Conservation (phyloP, 2,888 invertebrate species). For the Danaus chrysippus region DNA sequence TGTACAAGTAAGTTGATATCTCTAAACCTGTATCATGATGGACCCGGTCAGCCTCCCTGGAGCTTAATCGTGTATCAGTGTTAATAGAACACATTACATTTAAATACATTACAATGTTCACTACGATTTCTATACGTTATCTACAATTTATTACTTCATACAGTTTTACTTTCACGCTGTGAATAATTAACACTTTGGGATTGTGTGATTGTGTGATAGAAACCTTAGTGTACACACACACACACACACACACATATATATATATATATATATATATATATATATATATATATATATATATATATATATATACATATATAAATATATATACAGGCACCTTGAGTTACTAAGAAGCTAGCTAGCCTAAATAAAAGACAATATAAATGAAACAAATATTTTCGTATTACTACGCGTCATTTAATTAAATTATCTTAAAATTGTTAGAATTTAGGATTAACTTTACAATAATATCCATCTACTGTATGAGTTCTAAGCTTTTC, state of each 20-base stretch:
- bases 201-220: background rate
- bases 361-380: background rate
- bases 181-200: conserved; percentile 25
- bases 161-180: conserved; percentile 29
- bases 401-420: no score
- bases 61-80: background rate
- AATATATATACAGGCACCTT: background rate
- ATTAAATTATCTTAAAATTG: no score
- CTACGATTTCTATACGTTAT: background rate
- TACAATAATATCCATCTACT: no score
- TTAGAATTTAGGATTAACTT: no score
- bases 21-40: background rate
- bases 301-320: no score
- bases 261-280: no score
- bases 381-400: no score
- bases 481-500: no score
- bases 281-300: no score
- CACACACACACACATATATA: no score
- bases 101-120: conserved; percentile 10
- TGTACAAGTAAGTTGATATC: no score
- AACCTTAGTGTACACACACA: no score
- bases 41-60: background rate
- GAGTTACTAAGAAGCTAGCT: background rate
- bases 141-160: background rate
- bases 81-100: conserved; percentile 4